Conservation (phyloP, 2,888 invertebrate genomes). For the Eilema depressum region DNA sequence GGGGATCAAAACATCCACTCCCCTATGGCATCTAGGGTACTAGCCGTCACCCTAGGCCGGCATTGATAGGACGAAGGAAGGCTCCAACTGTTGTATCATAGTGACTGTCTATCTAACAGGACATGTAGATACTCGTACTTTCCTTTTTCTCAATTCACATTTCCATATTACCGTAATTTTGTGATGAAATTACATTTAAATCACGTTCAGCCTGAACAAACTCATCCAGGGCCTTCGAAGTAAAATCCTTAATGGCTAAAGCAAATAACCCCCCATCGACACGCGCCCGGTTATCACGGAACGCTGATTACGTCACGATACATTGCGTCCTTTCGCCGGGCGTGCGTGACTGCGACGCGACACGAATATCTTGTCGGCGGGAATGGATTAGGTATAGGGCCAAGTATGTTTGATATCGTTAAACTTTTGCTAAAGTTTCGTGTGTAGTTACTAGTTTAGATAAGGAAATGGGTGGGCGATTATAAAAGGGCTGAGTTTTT, state of each 20-base stretch:
- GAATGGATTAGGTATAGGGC: not conserved
- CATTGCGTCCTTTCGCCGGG: conserved; percentile 42
- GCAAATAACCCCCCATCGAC: conserved; percentile 23
- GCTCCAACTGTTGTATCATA: too few species aligned
- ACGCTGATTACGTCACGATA: conserved; percentile 36
- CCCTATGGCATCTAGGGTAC: too few species aligned
- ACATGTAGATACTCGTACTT: too few species aligned
- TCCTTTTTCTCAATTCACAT: too few species aligned
- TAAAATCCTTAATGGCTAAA: conserved; percentile 15
- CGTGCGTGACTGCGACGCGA: conserved; percentile 36
- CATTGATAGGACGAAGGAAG: too few species aligned
- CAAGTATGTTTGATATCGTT: conserved; percentile 1
- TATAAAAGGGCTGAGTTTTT: not conserved
- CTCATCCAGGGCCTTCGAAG: not conserved
- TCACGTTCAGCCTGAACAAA: not conserved
- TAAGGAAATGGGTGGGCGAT: not conserved
- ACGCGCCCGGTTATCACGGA: conserved; percentile 28
- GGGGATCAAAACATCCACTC: too few species aligned
- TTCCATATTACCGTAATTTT: not conserved
- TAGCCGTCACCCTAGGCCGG: too few species aligned
- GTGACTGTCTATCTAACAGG: too few species aligned
- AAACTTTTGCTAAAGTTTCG: not conserved
- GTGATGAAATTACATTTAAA: not conserved
- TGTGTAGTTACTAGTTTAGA: not conserved
- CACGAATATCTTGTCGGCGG: conserved; percentile 24